phyloP scores from a whole-genome alignment of 2,888 invertebrate species.

The Operophtera brumata region DNA sequence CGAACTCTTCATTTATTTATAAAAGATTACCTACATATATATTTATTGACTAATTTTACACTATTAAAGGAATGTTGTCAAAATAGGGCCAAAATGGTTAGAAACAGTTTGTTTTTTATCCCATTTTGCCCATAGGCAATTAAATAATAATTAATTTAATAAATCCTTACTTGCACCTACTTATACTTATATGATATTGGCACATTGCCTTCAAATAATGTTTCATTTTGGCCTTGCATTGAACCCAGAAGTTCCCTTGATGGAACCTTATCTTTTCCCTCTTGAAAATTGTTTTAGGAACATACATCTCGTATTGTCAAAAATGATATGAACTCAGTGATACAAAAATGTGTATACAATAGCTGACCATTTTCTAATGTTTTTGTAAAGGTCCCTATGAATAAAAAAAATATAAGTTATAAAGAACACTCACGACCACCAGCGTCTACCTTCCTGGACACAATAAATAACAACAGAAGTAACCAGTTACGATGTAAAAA shows the following conservation, averaged over 20 bases:
- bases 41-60: no score
- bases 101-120: no score
- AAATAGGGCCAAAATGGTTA: no score
- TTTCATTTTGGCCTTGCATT: constrained; percentile 5
- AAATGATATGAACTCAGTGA: neutral
- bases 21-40: no score
- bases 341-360: neutral
- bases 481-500: constrained; percentile 60
- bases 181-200: no score
- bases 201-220: no score
- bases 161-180: no score
- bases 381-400: neutral
- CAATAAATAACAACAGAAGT: constrained; percentile 55
- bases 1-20: no score
- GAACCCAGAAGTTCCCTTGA: no score
- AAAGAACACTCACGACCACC: constrained; percentile 59
- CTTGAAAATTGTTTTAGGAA: neutral
- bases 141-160: no score
- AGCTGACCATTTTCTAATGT: neutral
- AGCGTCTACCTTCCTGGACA: constrained; percentile 52
- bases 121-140: no score
- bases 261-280: neutral
- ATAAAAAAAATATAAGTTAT: neutral
- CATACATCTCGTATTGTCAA: neutral
- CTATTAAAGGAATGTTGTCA: neutral